Base-by-base conservation (phyloP, 2,888 invertebrate genomes). In the Aplocera efformata region DNA sequence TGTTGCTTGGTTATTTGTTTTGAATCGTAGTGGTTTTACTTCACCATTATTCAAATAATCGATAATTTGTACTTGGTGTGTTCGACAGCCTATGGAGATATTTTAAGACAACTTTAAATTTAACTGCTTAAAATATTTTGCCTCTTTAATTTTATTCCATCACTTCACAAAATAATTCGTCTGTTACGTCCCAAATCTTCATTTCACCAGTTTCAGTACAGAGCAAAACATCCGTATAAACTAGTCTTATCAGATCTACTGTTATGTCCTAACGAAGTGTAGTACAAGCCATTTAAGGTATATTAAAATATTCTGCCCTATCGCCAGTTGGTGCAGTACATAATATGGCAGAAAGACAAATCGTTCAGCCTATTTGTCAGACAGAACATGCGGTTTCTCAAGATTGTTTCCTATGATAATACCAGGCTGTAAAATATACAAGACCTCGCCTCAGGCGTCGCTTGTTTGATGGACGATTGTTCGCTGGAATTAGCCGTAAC, bases 271-370 rank as follows among this genome's bases (percentile, higher is more conserved):
- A 39, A 40, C 36, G 26, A 45, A 23, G 42, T 37, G 50, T 50
- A 46, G 33, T 50, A 50, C 42, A 51, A 49, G 52, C 41, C 34
- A 56, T 58, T 58, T 53, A 48, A 42, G 42, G 26, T 29, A 45
- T 32, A 36, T 39, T 46, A 41, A 39, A 45, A 49, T 53, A 40
- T 13, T 42, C 13, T 21, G 22, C 28, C 44, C 63, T 67, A 63
- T 67, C 58, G 36, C 30, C 35, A 28, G 54, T 52, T 5, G n/a
- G n/a, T n/a, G 25, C 29, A 22, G 60, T 65, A 64, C 56, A 62
- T 60, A 69, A 67, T 63, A 62, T 63, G 65, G 59, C 50, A 41
- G 56, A 55, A 56, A 74, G 70, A 75, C 72, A 74, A 75, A 79
- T 73, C 58, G 67, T 61, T 51, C 54, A 43, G 60, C 47, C 60